phyloP scores from a whole-genome alignment of 2,113 vertebrate species.

The Nothobranchius furzeri region DNA sequence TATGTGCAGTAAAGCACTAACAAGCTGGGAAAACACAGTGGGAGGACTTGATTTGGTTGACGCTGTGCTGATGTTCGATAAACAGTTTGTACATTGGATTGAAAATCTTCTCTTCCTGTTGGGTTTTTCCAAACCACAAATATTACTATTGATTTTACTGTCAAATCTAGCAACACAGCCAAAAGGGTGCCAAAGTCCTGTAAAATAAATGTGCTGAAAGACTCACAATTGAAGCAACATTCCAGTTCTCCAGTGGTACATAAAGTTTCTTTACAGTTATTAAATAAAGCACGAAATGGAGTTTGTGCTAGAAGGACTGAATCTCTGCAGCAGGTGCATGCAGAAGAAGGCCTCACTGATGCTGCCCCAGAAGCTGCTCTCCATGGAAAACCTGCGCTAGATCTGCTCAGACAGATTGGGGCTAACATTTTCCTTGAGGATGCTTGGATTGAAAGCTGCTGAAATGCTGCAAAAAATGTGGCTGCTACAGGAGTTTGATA shows the following conservation, averaged over 20 bases:
- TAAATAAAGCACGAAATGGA: not conserved
- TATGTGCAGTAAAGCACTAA: slow-evolving; percentile 6
- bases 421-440: slow-evolving; percentile 54
- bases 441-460: slow-evolving; percentile 19
- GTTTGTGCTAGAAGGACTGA: too few species aligned
- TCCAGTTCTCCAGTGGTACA: not conserved
- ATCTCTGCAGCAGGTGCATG: slow-evolving; percentile 24
- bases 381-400: slow-evolving; percentile 44
- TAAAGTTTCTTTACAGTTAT: slow-evolving; percentile 9
- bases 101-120: too few species aligned
- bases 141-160: too few species aligned
- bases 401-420: slow-evolving; percentile 65
- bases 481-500: not conserved
- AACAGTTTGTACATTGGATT: too few species aligned
- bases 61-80: not conserved
- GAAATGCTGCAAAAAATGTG: slow-evolving; percentile 8
- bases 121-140: too few species aligned
- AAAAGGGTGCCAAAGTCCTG: too few species aligned
- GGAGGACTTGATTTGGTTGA: slow-evolving; percentile 10
- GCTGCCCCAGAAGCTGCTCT: slow-evolving; percentile 34
- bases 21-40: not conserved
- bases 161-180: too few species aligned
- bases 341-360: slow-evolving; percentile 12
- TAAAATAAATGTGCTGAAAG: too few species aligned
- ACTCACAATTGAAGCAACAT: too few species aligned